Conservation (phyloP, 2,888 invertebrate genomes). For the Spilosoma lubricipeda region DNA sequence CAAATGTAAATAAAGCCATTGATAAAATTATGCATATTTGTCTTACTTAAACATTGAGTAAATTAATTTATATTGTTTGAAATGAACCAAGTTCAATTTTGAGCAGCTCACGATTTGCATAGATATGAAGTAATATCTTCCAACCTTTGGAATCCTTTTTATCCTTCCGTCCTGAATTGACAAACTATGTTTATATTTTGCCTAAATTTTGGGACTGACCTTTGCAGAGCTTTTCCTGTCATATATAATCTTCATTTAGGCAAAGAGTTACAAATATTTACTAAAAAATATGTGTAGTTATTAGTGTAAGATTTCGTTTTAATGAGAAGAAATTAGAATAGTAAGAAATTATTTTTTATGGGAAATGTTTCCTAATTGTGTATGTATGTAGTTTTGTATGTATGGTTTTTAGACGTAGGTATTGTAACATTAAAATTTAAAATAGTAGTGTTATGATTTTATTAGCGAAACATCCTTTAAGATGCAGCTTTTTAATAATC, state of each 20-base stretch:
- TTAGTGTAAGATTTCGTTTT: too few relatives aligned
- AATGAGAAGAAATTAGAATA: too few relatives aligned
- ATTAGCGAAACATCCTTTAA: too few relatives aligned
- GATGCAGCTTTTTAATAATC: too few relatives aligned
- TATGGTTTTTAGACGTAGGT: too few relatives aligned
- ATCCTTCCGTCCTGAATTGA: slow-evolving; percentile 17
- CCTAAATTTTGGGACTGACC: slow-evolving; percentile 25
- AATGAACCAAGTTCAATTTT: slow-evolving; percentile 27
- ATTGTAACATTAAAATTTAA: too few relatives aligned
- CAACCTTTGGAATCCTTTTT: slow-evolving; percentile 34
- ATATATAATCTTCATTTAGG: neutral
- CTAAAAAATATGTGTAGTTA: too few relatives aligned
- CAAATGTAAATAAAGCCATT: neutral
- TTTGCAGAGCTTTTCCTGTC: slow-evolving; percentile 13
- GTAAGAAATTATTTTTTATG: too few relatives aligned
- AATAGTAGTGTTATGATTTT: too few relatives aligned
- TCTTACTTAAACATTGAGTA: slow-evolving; percentile 24
- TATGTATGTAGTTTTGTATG: too few relatives aligned
- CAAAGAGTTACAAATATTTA: neutral
- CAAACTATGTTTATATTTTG: slow-evolving; percentile 28
- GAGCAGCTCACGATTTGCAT: slow-evolving; percentile 44
- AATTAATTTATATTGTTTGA: slow-evolving; percentile 36
- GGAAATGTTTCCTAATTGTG: too few relatives aligned
- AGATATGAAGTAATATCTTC: slow-evolving; percentile 47
- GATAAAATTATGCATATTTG: slow-evolving; percentile 13